phyloP scores from a whole-genome alignment of 2,113 vertebrate genomes.

The Carlito syrichta region DNA sequence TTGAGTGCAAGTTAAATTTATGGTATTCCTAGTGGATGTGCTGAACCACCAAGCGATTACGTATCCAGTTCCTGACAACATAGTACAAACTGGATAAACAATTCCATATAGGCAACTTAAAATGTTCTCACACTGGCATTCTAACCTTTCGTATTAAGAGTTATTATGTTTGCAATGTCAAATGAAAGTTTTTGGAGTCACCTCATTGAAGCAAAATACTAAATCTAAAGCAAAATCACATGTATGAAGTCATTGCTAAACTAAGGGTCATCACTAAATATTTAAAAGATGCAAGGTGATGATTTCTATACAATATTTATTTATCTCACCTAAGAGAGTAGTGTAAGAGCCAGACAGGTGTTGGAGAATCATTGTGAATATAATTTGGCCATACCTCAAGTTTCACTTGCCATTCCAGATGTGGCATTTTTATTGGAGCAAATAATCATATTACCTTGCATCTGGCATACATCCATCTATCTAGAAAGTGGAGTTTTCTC shows the following conservation, averaged over 20 bases:
- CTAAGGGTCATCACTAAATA: neutral
- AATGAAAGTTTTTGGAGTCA: neutral
- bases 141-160: neutral
- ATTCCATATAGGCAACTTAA: neutral
- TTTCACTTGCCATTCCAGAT: neutral
- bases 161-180: neutral
- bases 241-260: neutral
- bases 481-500: neutral
- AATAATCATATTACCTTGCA: neutral
- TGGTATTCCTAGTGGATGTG: neutral
- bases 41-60: neutral
- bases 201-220: neutral
- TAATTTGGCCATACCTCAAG: neutral
- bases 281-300: neutral
- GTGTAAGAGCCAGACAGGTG: neutral
- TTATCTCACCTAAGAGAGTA: neutral
- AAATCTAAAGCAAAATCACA: neutral
- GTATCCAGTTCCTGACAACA: neutral
- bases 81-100: neutral
- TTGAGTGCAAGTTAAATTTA: neutral
- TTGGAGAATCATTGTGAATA: neutral
- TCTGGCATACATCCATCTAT: neutral
- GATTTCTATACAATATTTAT: neutral
- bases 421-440: neutral
- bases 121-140: neutral